These are phyloP conservation scores for Cremastobaeus sp. DNA, from an alignment of 2,888 invertebrate genomes.

Conservation along the genomic window DNA sequence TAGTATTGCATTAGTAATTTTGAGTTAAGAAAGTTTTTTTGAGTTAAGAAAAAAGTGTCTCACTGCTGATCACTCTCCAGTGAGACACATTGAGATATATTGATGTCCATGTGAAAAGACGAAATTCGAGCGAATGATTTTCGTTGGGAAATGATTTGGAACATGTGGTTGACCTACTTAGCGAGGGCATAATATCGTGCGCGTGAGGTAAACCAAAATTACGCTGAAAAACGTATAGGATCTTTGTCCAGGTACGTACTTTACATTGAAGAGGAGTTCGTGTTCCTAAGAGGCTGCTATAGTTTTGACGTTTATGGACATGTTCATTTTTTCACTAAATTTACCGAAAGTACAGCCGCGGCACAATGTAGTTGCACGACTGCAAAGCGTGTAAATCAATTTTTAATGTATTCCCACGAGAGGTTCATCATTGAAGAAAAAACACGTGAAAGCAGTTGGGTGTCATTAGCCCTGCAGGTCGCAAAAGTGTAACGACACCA, in stretches of 20 bases:
- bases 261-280: conserved; percentile 21
- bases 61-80: no score
- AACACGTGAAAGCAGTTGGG: conserved; percentile 42
- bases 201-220: no score
- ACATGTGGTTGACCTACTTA: no score
- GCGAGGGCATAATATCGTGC: no score
- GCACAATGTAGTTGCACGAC: conserved; percentile 25
- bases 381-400: conserved; percentile 42
- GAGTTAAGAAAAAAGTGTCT: no score
- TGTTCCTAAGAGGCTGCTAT: conserved; percentile 37
- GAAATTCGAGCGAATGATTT: no score
- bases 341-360: conserved; percentile 15
- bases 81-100: no score
- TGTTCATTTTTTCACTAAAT: conserved; percentile 21
- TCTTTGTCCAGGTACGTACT: conserved; percentile 21
- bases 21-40: no score
- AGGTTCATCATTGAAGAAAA: conserved; percentile 30
- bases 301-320: conserved; percentile 25
- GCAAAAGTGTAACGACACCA: conserved; percentile 53
- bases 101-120: no score
- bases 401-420: conserved; percentile 48
- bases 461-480: conserved; percentile 54
- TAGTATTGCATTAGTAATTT: no score
- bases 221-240: conserved; percentile 12
- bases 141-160: no score